Conservation (phyloP, 2,888 invertebrate genomes). For the Drosophila flavopinicola region DNA sequence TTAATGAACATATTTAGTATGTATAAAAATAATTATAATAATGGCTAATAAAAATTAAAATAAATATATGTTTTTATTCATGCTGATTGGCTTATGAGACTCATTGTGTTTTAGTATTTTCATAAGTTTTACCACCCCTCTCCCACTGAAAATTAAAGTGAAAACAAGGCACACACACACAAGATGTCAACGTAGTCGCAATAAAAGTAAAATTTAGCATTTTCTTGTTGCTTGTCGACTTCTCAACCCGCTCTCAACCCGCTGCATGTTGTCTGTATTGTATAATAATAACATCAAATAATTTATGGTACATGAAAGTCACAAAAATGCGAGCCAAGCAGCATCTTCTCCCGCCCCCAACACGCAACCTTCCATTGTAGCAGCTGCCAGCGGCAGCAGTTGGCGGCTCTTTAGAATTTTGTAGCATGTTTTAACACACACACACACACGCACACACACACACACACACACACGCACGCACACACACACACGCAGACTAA, state of each 20-base stretch:
- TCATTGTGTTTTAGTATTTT: slow-evolving; percentile 16
- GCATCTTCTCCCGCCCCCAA: slow-evolving; percentile 8
- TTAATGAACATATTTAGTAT: too few species aligned
- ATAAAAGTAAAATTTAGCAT: slow-evolving; percentile 66
- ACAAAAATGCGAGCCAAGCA: slow-evolving; percentile 68
- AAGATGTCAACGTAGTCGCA: slow-evolving; percentile 51
- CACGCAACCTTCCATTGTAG: slow-evolving; percentile 8
- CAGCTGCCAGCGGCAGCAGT: slow-evolving; percentile 41
- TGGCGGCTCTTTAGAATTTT: slow-evolving; percentile 64
- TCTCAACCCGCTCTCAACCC: slow-evolving; percentile 23
- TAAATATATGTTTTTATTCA: too few species aligned
- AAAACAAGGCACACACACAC: slow-evolving; percentile 13
- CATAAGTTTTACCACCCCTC: slow-evolving; percentile 1
- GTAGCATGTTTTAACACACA: slow-evolving; percentile 53
- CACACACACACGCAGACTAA: slow-evolving; percentile 30
- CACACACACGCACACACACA: slow-evolving; percentile 20
- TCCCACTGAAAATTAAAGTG: not conserved
- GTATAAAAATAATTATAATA: too few species aligned
- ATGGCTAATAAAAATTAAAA: too few species aligned
- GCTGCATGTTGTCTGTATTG: slow-evolving; percentile 57
- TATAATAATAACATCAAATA: slow-evolving; percentile 79
- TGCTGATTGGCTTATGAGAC: slow-evolving; percentile 14
- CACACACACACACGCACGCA: slow-evolving; percentile 23
- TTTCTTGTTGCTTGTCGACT: slow-evolving; percentile 54
- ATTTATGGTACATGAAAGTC: slow-evolving; percentile 80